A percentile compares a stretch with the other conserved stretches of the same genome.
Evolutionary conservation across 2,888 invertebrate species (phyloP).

Genomic region (Dichetophora obliterata): DNA sequence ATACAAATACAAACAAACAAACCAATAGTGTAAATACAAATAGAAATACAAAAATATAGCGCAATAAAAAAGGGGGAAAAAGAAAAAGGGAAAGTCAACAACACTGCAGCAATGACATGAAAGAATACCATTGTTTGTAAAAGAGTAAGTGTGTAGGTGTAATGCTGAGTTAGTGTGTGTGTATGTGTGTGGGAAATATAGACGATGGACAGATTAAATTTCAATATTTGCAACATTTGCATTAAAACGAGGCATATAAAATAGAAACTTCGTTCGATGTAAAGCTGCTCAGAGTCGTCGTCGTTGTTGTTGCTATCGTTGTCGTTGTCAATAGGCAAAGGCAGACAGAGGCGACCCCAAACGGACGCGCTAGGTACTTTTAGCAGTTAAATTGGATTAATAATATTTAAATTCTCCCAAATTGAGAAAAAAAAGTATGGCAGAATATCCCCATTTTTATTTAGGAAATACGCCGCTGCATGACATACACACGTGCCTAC

Average conservation of each 20-base stretch:
- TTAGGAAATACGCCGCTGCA: not conserved
- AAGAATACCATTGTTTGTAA: not conserved
- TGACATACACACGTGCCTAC: not conserved
- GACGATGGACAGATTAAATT: slow-evolving; percentile 14
- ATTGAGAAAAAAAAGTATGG: no score
- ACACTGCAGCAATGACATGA: not conserved
- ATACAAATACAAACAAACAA: not conserved
- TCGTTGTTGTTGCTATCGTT: no score
- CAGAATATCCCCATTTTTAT: no score
- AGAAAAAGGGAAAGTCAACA: not conserved
- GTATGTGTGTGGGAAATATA: not conserved
- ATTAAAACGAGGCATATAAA: slow-evolving; percentile 16
- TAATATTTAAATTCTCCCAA: no score
- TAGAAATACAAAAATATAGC: not conserved
- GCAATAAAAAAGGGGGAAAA: not conserved
- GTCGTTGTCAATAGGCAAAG: no score
- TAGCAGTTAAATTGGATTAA: no score
- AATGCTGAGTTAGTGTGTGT: not conserved
- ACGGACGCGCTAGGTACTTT: no score
- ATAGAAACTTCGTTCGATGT: not conserved
- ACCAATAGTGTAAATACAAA: not conserved
- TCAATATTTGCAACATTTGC: slow-evolving; percentile 19
- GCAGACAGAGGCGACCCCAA: no score
- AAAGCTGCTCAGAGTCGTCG: no score
- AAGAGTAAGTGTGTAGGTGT: not conserved